Base-by-base conservation (phyloP, 1,140 invertebrate species). In the Manduca sexta region DNA sequence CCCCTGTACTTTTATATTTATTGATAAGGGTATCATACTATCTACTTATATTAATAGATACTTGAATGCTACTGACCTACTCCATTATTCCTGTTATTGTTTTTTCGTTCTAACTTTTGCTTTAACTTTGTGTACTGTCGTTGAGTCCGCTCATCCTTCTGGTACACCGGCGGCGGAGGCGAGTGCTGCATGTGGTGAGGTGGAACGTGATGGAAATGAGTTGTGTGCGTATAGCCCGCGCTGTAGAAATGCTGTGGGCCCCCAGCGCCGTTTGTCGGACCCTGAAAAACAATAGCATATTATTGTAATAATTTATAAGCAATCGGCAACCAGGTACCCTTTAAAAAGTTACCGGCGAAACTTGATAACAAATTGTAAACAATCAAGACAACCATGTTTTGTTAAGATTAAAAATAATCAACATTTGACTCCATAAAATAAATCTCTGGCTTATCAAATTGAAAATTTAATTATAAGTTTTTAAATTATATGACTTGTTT, bases 121-220 rank as follows among this genome's bases (percentile, higher is more conserved):
- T 92, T 89, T 39, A 95, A 84, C 75, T 94, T 94, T 41, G 89
- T 89, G 64, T 92, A 91, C 75, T 93, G 92, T 31, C 92, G 86
- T 59, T 93, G 91, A 14, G 91, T 90, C 57, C 94, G 85, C 72
- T 95, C 94, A 73, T 95, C 93, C 74, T 93, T 93, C 50, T 90
- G 90, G 69, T 89, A 91, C 45, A 85, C 75, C 11, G 84, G 87
- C 11, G 91, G 89, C 11, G 89, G 88, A 49, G 80, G 86, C 57
- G 84, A 88, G 69, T 88, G 88, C 57, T 86, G 87, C 79, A 85
- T 74, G 51, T 86, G 80, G 58, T 84, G 86, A 16, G 74, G 81
- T 26, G 88, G 88, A 15, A 87, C 74, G 29, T 88, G 80, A 56
- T 89, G 89, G 77, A 85, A 91, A 60, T 90, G 89, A 11, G 89